phyloP scores from a whole-genome alignment of 2,888 invertebrate species.

The Pocota personata region DNA sequence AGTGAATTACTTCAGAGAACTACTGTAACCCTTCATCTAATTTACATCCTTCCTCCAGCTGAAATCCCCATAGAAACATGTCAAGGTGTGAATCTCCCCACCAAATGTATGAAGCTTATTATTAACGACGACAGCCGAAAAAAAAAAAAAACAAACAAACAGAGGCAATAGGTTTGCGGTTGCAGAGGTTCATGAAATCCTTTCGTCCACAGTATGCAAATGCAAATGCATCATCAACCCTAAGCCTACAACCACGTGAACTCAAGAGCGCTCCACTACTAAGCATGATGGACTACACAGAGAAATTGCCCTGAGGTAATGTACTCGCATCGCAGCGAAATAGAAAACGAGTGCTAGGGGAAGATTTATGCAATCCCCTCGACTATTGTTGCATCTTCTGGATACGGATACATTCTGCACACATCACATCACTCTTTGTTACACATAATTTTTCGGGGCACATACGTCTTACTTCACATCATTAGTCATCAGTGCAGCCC shows the following conservation, averaged over 20 bases:
- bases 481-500: slow-evolving; percentile 56
- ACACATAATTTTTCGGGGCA: slow-evolving; percentile 45
- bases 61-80: slow-evolving; percentile 66
- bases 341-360: slow-evolving; percentile 46
- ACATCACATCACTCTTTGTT: slow-evolving; percentile 30
- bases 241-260: slow-evolving; percentile 10
- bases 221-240: slow-evolving; percentile 35
- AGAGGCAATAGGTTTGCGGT: slow-evolving; percentile 34
- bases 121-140: slow-evolving; percentile 63
- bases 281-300: slow-evolving; percentile 70
- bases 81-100: slow-evolving; percentile 68
- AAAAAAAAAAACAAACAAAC: neutral
- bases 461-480: slow-evolving; percentile 44
- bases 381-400: slow-evolving; percentile 55
- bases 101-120: slow-evolving; percentile 56
- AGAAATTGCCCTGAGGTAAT: slow-evolving; percentile 60
- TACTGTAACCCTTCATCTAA: slow-evolving; percentile 43
- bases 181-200: slow-evolving; percentile 36
- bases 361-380: slow-evolving; percentile 63
- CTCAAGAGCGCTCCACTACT: slow-evolving; percentile 23
- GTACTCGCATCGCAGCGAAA: slow-evolving; percentile 37
- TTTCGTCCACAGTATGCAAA: slow-evolving; percentile 19
- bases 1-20: slow-evolving; percentile 45
- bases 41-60: slow-evolving; percentile 59
- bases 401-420: neutral